Percentiles rank a stretch among this genome's conserved stretches.
phyloP scores from a whole-genome alignment of 2,113 vertebrate species.

The Oryzias woworae region DNA sequence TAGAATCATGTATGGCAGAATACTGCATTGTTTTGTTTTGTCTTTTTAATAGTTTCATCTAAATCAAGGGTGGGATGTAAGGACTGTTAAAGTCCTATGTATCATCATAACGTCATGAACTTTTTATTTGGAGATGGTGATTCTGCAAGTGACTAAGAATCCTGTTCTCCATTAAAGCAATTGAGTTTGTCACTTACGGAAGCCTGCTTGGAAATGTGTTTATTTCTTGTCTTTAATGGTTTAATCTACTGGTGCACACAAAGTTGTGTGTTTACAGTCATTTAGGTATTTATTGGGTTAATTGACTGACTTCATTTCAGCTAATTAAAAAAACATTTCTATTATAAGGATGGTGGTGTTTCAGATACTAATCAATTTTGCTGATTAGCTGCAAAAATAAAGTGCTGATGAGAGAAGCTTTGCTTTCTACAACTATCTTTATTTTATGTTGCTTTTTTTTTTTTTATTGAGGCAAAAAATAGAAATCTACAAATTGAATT shows the following conservation, averaged over 20 bases:
- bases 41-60: slow-evolving; percentile 22
- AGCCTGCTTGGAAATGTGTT: neutral
- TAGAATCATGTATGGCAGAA: slow-evolving; percentile 12
- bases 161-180: slow-evolving; percentile 55
- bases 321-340: too few relatives aligned
- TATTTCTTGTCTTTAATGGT: neutral
- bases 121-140: slow-evolving; percentile 45
- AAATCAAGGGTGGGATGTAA: slow-evolving; percentile 11
- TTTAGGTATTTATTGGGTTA: too few relatives aligned
- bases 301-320: too few relatives aligned
- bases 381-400: too few relatives aligned
- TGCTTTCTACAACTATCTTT: too few relatives aligned
- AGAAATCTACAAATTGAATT: too few relatives aligned
- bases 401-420: too few relatives aligned
- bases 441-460: too few relatives aligned
- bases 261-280: too few relatives aligned
- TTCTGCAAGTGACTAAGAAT: slow-evolving; percentile 17
- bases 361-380: too few relatives aligned
- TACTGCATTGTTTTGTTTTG: slow-evolving; percentile 47
- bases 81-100: slow-evolving; percentile 5
- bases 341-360: too few relatives aligned
- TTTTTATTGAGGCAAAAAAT: too few relatives aligned
- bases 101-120: slow-evolving; percentile 9
- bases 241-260: neutral
- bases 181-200: slow-evolving; percentile 46